A percentile compares a stretch with the other conserved stretches of the same genome.
Evolutionary conservation across 2,797 vertebrate species (phyloP).

Genomic region (Chrosomus eos): DNA sequence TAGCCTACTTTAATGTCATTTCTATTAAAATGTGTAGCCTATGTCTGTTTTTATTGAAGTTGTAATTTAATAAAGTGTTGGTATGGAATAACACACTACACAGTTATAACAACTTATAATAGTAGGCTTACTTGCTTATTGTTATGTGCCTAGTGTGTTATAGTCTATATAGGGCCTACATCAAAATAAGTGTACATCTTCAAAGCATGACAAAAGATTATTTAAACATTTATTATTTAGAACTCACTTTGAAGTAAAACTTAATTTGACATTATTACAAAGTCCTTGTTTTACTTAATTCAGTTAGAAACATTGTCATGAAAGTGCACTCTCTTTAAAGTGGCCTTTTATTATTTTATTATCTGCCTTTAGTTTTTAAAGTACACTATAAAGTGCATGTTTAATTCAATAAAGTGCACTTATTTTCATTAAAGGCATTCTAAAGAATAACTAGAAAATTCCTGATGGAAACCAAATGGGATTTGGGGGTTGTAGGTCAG

Average conservation of each 20-base stretch:
- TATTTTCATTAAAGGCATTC: background rate
- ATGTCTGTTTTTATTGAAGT: too few relatives aligned
- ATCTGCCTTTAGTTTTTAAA: background rate
- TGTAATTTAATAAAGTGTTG: too few relatives aligned
- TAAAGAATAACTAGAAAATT: background rate
- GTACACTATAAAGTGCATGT: background rate
- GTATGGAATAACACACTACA: too few relatives aligned
- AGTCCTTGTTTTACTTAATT: background rate
- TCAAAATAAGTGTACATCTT: too few relatives aligned
- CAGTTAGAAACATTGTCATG: background rate
- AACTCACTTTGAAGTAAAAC: too few relatives aligned
- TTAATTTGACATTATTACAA: background rate
- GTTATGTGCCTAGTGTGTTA: too few relatives aligned
- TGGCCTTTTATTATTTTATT: background rate
- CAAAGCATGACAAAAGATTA: too few relatives aligned
- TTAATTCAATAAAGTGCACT: background rate
- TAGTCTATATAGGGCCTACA: too few relatives aligned
- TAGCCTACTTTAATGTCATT: background rate
- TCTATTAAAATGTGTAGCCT: background rate
- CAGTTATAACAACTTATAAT: too few relatives aligned
- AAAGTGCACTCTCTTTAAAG: background rate
- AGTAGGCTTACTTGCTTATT: too few relatives aligned
- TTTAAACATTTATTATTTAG: too few relatives aligned
- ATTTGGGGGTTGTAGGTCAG: background rate
- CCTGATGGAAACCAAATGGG: background rate